Evolutionary conservation across 1,140 invertebrate species (phyloP).

Genomic region (Conus ventricosus): DNA sequence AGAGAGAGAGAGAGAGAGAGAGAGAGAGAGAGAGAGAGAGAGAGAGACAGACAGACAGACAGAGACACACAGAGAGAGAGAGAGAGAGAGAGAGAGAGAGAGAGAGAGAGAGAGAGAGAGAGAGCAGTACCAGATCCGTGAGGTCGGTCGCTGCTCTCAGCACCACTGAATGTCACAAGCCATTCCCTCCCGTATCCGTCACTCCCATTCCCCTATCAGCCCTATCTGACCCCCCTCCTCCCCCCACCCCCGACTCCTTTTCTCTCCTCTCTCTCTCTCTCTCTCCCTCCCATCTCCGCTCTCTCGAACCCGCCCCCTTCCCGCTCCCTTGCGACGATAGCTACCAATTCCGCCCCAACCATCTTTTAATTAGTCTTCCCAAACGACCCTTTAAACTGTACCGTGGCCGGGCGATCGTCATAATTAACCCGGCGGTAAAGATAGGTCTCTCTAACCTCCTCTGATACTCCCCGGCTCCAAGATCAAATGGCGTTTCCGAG

Average conservation of each 20-base stretch:
- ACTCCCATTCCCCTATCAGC: not conserved
- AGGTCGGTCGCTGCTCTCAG: not conserved
- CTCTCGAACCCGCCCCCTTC: not conserved
- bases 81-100: not conserved
- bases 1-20: not conserved
- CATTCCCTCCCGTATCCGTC: not conserved
- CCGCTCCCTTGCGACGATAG: not conserved
- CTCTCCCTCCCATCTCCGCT: not conserved
- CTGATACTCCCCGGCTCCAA: not conserved
- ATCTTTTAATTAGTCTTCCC: not conserved
- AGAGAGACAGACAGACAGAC: not conserved
- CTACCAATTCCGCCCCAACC: not conserved
- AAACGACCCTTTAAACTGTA: constrained; percentile 6
- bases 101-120: no score
- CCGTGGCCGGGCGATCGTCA: not conserved
- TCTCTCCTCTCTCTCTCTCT: not conserved
- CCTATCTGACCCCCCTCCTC: not conserved
- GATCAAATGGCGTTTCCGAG: not conserved
- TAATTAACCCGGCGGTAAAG: not conserved
- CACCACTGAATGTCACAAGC: not conserved
- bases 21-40: not conserved
- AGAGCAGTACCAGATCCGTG: not conserved
- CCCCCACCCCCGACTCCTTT: not conserved
- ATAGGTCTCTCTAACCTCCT: not conserved
- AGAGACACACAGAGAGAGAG: not conserved